Percentiles rank a stretch among this genome's conserved stretches.
Evolutionary conservation across 2,888 invertebrate genomes (phyloP).

Genomic region (Lasioglossum calceatum): DNA sequence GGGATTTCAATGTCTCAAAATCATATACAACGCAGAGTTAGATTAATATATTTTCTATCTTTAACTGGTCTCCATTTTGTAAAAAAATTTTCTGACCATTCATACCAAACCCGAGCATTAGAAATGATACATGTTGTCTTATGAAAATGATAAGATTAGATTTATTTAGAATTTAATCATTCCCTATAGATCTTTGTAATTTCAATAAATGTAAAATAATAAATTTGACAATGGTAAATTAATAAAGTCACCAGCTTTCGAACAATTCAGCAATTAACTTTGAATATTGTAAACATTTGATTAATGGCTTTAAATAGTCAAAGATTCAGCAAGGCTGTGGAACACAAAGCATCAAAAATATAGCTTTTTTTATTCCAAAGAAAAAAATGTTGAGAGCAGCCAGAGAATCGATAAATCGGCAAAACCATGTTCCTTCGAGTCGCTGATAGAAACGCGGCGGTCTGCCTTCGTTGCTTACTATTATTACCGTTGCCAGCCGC

Average conservation of each 20-base stretch:
- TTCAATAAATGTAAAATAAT: neutral
- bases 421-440: neutral
- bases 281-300: neutral
- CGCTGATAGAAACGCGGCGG: conserved; percentile 5
- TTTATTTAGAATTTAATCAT: neutral
- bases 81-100: neutral
- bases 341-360: neutral
- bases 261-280: neutral
- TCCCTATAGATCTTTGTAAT: neutral
- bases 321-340: neutral
- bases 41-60: neutral
- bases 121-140: too few species aligned
- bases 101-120: too few species aligned
- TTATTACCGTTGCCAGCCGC: conserved; percentile 32
- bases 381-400: neutral
- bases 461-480: conserved; percentile 11
- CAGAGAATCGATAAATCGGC: neutral
- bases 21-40: neutral
- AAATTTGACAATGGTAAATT: neutral
- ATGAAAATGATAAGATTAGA: neutral
- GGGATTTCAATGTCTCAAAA: neutral
- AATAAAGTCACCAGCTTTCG: neutral
- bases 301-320: neutral
- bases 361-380: neutral
- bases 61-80: neutral